Base-by-base conservation (phyloP, 2,888 invertebrate species). In the Subacronicta megacephala region DNA sequence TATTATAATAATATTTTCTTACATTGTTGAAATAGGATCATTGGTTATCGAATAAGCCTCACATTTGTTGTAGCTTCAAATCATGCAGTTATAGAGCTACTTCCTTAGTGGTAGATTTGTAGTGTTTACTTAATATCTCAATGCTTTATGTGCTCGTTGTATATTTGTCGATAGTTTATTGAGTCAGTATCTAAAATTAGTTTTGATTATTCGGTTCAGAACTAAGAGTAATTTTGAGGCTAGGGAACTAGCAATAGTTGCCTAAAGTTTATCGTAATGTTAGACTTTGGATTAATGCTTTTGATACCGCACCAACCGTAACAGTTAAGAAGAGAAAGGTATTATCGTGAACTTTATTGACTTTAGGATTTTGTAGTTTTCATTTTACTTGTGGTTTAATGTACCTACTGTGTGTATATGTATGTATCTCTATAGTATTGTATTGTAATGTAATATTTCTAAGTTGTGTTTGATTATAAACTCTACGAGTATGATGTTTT, bases 161-260 rank as follows among this genome's bases (percentile, higher is more conserved):
- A n/a, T 65, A 46, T 51, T 51, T 51, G 43, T 6, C 3, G 13
- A 41, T 12, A 35, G 42, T 47, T 47, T 57, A 47, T 68, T 5
- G 18, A 20, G 15, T 13, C 26, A 26, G 15, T 16, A 49, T 29
- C 45, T 15, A 5, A 18, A 18, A 37, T 45, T 60, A 45, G 53
- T 53, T 43, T 20, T 20, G 20, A 51, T 33, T 26, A 51, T 43
- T 42, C 12, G 16, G 12, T 20, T 9, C 33, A 17, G 10, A 26
- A 16, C 23, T 41, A n/a, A 12, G 0, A 7, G n/a, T 65, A 20
- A 37, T 52, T 49, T 59, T 26, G 44, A 16, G 12, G 44, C 10
- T 43, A 33, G 10, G 1, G 13, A 26, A 29, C 15, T 7, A 5
- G 12, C 16, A 7, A 9, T n/a, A 18, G 13, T 33, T 36, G 9